Base-by-base conservation (phyloP, 2,113 vertebrate genomes). In the Turdus rufiventris region DNA sequence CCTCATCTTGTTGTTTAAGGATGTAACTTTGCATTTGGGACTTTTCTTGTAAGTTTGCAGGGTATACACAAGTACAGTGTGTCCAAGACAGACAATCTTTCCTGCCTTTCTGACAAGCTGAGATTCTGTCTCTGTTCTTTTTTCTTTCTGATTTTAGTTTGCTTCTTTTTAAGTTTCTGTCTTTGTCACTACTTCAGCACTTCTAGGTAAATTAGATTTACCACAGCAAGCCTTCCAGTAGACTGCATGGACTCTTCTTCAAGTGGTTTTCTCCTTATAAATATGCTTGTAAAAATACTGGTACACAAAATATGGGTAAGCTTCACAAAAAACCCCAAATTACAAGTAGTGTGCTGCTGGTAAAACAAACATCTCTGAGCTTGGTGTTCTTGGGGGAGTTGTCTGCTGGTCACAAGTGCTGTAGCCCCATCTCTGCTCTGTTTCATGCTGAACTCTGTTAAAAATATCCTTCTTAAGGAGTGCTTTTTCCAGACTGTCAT, bases 81-180 rank as follows among this genome's bases (percentile, higher is more conserved):
- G 74, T 82, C 76, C 87, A 70, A 42, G 45, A 36, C n/a, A 71
- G 78, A 42, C 31, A 72, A 18, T 40, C 20, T 34, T 87, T 68
- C 71, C 68, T 92, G 23, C 29, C 45, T 67, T 95, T 83, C 42
- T 43, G 28, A 43, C 20, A 83, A 79, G 38, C 42, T 95, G 51
- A 73, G 54, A n/a, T 85, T 93, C 66, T 85, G 5, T 31, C 33
- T 85, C 38, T 77, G 47, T 62, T 73, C 43, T 91, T 73, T 80
- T 18, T 61, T 83, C 3, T 65, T 77, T 54, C 19, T 51, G 7
- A 1, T n/a, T 12, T 25, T 14, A 18, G 4, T 31, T 48, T 29
- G 2, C 14, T 26, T 23, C 62, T 23, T 57, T 31, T 29, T 0
- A 19, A 43, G 34, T 79, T 80, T 89, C 33, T 91, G 4, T 56